Evolutionary conservation across 2,797 vertebrate species (phyloP).

Genomic region (Hemibagrus guttatus): DNA sequence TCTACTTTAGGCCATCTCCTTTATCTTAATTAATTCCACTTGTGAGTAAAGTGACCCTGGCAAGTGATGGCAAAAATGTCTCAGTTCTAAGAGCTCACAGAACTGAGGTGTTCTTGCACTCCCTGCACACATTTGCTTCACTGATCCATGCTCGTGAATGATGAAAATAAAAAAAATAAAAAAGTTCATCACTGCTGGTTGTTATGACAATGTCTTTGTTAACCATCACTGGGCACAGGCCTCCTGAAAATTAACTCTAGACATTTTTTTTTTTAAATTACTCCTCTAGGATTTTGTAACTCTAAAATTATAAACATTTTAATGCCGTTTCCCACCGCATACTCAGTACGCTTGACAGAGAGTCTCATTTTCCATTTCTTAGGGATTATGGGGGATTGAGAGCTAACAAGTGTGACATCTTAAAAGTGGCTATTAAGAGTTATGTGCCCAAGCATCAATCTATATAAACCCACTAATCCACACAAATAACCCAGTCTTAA

Average conservation of each 20-base stretch:
- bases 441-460: not conserved
- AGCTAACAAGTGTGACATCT: slow-evolving; percentile 1
- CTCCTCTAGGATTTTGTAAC: not conserved
- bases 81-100: not conserved
- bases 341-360: not conserved
- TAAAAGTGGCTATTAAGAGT: not conserved
- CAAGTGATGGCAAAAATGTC: not conserved
- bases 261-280: not conserved
- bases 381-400: not conserved
- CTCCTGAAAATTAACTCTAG: not conserved
- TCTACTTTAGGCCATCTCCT: not conserved
- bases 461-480: slow-evolving; percentile 32
- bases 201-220: not conserved
- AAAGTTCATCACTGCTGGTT: not conserved
- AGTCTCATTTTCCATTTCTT: not conserved
- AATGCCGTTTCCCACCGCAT: not conserved
- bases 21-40: not conserved
- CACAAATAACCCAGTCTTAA: not conserved
- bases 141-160: not conserved
- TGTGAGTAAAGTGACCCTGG: not conserved
- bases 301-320: not conserved
- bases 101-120: not conserved
- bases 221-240: not conserved
- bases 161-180: not conserved
- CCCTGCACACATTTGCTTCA: not conserved